phyloP scores from a whole-genome alignment of 53 echinoderm and acorn worm genomes.

The Luidia sarsii region DNA sequence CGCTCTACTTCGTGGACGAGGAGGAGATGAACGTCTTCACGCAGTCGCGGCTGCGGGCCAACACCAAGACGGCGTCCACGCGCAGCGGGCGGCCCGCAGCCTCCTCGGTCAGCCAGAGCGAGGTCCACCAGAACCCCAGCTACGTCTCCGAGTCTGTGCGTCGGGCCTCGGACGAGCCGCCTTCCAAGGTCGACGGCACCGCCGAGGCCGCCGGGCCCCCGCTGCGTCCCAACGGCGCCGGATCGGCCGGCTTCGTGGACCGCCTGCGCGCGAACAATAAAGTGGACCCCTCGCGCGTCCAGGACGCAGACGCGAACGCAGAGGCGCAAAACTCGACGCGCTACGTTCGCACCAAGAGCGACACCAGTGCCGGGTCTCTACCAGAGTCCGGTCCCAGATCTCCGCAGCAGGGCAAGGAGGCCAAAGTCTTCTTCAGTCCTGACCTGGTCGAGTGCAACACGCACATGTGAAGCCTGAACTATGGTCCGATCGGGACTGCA shows the following conservation, averaged over 20 bases:
- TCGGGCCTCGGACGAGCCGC: background rate
- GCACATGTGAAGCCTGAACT: conserved; percentile 33
- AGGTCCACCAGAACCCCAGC: conserved; percentile 36
- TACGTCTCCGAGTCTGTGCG: conserved; percentile 6
- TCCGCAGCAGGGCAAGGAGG: background rate
- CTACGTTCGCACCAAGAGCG: background rate
- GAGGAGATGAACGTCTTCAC: conserved; percentile 85
- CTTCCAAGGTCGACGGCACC: background rate
- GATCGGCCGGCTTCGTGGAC: conserved; percentile 13
- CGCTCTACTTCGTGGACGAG: conserved; percentile 92
- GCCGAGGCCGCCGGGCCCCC: background rate
- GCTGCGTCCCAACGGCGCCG: background rate
- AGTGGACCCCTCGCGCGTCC: conserved; percentile 18
- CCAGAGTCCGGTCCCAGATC: too few species aligned
- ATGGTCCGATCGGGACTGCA: too few species aligned
- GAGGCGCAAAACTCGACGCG: background rate
- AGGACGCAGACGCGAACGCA: background rate
- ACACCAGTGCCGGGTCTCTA: too few species aligned
- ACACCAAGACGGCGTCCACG: conserved; percentile 54
- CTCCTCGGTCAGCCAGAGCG: conserved; percentile 9
- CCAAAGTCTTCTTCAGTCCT: conserved; percentile 25
- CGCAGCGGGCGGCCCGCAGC: background rate
- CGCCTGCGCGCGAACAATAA: conserved; percentile 23
- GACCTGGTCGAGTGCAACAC: conserved; percentile 41
- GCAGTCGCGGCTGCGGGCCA: conserved; percentile 77